A percentile compares a stretch with the other conserved stretches of the same genome.
Evolutionary conservation across 2,797 vertebrate species (phyloP).

Genomic region (Rhincodon typus): DNA sequence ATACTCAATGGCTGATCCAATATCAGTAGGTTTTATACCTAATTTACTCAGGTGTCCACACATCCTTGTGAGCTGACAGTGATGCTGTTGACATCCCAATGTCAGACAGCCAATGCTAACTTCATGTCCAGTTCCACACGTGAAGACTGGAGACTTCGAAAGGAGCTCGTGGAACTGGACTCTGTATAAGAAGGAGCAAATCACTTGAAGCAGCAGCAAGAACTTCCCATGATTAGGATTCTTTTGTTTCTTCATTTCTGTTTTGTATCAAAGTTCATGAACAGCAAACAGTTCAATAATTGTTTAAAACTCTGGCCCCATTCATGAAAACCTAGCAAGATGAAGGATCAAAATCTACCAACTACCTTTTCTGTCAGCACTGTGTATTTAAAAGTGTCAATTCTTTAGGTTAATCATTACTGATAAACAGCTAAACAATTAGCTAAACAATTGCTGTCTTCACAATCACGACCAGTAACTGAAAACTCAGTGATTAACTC

Average conservation of each 20-base stretch:
- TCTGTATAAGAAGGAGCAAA: not conserved
- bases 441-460: not conserved
- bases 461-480: not conserved
- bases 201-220: not conserved
- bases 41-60: not conserved
- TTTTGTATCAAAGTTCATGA: too few species aligned
- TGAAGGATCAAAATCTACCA: not conserved
- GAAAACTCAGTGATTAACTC: not conserved
- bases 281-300: not conserved
- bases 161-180: not conserved
- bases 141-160: not conserved
- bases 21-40: not conserved
- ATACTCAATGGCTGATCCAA: not conserved
- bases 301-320: not conserved
- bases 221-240: not conserved
- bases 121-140: not conserved
- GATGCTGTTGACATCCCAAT: not conserved
- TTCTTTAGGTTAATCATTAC: not conserved
- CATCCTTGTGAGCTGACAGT: not conserved
- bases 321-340: not conserved
- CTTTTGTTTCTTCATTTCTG: not conserved
- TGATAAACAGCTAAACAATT: not conserved
- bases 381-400: not conserved
- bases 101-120: not conserved
- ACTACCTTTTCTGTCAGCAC: not conserved